Evolutionary conservation across 2,113 vertebrate species (phyloP).

Genomic region (Petaurus breviceps): DNA sequence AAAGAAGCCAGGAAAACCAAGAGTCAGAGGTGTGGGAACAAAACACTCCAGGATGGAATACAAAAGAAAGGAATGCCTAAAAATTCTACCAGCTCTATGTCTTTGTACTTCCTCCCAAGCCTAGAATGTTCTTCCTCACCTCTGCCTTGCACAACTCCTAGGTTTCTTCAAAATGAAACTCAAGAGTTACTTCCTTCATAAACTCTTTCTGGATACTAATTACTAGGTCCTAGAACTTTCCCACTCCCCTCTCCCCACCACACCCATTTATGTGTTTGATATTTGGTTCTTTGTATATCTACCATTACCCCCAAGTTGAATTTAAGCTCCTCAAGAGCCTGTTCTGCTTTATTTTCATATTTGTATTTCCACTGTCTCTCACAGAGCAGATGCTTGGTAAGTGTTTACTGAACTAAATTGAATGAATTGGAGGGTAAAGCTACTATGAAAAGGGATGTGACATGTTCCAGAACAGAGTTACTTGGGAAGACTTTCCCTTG

Average conservation of each 20-base stretch:
- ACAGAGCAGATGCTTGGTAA: background rate
- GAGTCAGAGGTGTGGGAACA: background rate
- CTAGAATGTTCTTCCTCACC: background rate
- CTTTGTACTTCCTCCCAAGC: background rate
- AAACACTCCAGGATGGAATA: background rate
- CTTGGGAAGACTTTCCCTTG: background rate
- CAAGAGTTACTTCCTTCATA: background rate
- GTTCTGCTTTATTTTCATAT: background rate
- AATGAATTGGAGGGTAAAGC: background rate
- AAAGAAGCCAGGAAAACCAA: background rate
- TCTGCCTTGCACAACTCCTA: background rate
- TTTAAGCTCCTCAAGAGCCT: background rate
- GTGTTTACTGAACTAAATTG: background rate
- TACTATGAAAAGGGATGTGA: background rate
- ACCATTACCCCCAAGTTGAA: background rate
- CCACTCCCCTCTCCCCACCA: background rate
- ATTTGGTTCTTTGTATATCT: too few species aligned
- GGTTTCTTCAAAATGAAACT: background rate
- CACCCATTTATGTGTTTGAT: too few species aligned
- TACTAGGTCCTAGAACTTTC: too few species aligned
- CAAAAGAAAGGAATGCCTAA: background rate
- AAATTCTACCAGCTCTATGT: too few species aligned
- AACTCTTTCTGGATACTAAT: background rate
- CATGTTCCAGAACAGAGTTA: background rate
- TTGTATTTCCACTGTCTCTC: background rate